These are phyloP conservation scores for Nowickia ferox DNA, from an alignment of 2,888 invertebrate species.

Conservation along the genomic window DNA sequence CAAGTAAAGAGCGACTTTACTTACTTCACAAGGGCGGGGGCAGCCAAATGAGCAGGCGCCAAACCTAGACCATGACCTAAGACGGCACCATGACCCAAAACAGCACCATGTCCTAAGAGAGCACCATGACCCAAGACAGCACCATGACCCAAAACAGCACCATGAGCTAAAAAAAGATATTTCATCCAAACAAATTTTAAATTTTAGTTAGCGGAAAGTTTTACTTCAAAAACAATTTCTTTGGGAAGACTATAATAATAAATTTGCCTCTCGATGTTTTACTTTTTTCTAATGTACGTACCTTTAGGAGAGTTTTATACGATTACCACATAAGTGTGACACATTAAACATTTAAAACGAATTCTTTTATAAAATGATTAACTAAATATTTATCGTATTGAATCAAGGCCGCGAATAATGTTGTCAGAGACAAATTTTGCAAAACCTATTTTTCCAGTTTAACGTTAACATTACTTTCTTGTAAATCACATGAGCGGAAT, in stretches of 20 bases:
- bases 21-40: slow-evolving; percentile 80
- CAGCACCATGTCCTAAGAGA: slow-evolving; percentile 71
- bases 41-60: slow-evolving; percentile 73
- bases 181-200: not conserved
- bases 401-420: too few relatives aligned
- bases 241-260: not conserved
- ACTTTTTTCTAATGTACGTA: too few relatives aligned
- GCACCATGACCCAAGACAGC: slow-evolving; percentile 72
- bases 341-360: too few relatives aligned
- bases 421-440: too few relatives aligned
- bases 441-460: too few relatives aligned
- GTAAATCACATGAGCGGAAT: too few relatives aligned
- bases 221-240: not conserved
- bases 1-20: slow-evolving; percentile 51
- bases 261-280: too few relatives aligned
- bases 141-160: slow-evolving; percentile 75
- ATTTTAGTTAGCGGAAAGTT: not conserved
- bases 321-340: too few relatives aligned
- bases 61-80: slow-evolving; percentile 73
- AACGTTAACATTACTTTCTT: too few relatives aligned
- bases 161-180: slow-evolving; percentile 69
- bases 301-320: too few relatives aligned
- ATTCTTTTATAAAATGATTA: too few relatives aligned
- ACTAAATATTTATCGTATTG: too few relatives aligned
- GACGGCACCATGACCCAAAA: slow-evolving; percentile 74